Base-by-base conservation (phyloP, 2,113 vertebrate species). In the Hemibagrus wyckioides region DNA sequence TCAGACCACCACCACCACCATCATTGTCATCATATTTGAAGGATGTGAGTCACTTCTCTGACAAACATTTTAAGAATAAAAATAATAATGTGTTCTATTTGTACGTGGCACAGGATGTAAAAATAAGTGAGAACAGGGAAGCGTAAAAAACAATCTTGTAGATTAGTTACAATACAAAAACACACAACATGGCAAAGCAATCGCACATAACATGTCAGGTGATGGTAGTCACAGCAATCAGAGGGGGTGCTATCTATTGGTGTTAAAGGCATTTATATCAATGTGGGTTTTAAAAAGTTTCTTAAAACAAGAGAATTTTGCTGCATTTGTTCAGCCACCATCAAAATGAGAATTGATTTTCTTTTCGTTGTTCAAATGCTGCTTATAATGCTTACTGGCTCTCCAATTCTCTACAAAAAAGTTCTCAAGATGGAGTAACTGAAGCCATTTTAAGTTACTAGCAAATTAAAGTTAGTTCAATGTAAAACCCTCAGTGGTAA, bases 401-500 rank as follows among this genome's bases (percentile, higher is more conserved):
- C 48, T 54, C 10, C 36, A 76, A 28, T 50, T 10, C 14, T 57
- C 36, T 28, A 30, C 56, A 15, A 50, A 85, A 76, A 48, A 44
- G 36, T 83, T 69, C 44, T 52, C n/a, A 83, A 52, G 44, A 67
- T 48, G 39, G 44, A 33, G 44, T 33, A 52, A 25, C 63, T 33
- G 39, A 57, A 85, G 44, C n/a, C 41, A 50, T 50, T 48, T 59
- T 52, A 63, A 77, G 59, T 63, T 85, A 50, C 41, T 52, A 63
- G 56, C 56, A n/a, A 44, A 50, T 85, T 50, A 85, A 85, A 77
- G 28, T 71, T 67, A 84, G 73, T 23, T 84, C 23, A 84, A 39
- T 67, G 50, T 71, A 50, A 71, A 84, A 85, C 69, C 44, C 41
- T 80, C 21, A 80, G 44, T 54, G 76, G 75, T 65, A 80, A 63